A percentile compares a stretch with the other conserved stretches of the same genome.
Evolutionary conservation across 2,797 vertebrate genomes (phyloP).

Genomic region (Carcharodon carcharias): DNA sequence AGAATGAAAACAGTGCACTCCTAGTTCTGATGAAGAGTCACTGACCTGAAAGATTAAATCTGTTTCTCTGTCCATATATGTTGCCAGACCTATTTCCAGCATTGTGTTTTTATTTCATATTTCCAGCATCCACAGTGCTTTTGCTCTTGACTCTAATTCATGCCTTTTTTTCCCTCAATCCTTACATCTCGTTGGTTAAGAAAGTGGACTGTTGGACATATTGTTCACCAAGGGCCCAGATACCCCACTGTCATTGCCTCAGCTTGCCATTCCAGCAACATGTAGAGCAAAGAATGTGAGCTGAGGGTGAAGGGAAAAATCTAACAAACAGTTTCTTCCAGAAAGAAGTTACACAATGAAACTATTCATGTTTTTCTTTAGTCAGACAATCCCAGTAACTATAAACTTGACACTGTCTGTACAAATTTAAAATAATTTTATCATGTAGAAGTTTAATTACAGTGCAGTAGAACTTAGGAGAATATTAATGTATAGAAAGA

Average conservation of each 20-base stretch:
- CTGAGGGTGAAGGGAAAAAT: neutral
- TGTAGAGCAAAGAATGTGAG: neutral
- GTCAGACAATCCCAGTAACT: neutral
- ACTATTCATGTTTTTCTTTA: neutral
- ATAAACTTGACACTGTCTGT: neutral
- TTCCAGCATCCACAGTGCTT: neutral
- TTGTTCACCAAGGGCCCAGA: neutral
- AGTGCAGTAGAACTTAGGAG: neutral
- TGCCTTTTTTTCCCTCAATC: neutral
- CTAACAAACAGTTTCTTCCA: neutral
- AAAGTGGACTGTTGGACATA: neutral
- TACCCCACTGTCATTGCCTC: neutral
- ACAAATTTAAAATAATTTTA: neutral
- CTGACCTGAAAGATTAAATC: neutral
- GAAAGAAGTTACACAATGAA: neutral
- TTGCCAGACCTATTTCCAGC: neutral
- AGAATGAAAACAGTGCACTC: neutral
- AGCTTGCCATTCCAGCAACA: neutral
- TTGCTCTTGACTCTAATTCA: neutral
- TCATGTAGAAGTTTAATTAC: neutral
- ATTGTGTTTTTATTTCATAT: neutral
- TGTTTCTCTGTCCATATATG: neutral
- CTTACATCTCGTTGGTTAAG: neutral
- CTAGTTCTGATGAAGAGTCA: neutral
- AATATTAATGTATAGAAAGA: neutral